Evolutionary conservation across 2,113 vertebrate genomes (phyloP), one percentile per base, ranked within the genome.

Genomic region (Pongo pygmaeus): DNA sequence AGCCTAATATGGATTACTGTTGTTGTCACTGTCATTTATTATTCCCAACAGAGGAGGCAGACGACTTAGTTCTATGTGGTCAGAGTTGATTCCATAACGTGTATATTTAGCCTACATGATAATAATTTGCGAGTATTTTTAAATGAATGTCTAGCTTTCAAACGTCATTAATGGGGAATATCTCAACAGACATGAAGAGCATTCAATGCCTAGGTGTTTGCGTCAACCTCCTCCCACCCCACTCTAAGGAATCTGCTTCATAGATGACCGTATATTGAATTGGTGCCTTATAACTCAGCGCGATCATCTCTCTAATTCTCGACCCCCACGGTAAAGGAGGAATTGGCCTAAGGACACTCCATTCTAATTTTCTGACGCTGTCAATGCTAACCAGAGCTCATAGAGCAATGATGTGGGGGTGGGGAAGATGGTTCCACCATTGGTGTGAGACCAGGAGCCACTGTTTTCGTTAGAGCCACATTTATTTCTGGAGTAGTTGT

Each of bases 361-460:
- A 83, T 98, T 94, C 92, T 97, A 80, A 97, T 94, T 94, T 96
- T 96, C 89, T 48, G 75, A 84, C 0, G 3, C 96, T 96, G 93
- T 96, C 95, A 92, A 23, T 92, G 78, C 79, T 96, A 95, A 81
- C 91, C 79, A 94, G 93, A 89, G 85, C 94, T 88, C 75, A 27
- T 8, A 91, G 91, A 92, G 92, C 78, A 50, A 5, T 46, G 81
- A 22, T 22, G 72, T 88, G 96, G 92, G 96, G 95, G 93, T 61
- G 83, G 96, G 97, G 96, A 92, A 94, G 95, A 94, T 89, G 95
- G 91, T 46, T 94, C 94, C 96, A 86, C 83, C 96, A 69, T 18
- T 84, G 91, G 85, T 95, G 83, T 95, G 70, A 83, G 80, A 92
- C 64, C 85, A 91, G 87, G 61, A 95, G 85, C 93, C 74, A 87